A percentile compares a stretch with the other conserved stretches of the same genome.
These are phyloP conservation scores for Laticauda laticaudata DNA, from an alignment of 2,113 vertebrate species.

Conservation along the genomic window DNA sequence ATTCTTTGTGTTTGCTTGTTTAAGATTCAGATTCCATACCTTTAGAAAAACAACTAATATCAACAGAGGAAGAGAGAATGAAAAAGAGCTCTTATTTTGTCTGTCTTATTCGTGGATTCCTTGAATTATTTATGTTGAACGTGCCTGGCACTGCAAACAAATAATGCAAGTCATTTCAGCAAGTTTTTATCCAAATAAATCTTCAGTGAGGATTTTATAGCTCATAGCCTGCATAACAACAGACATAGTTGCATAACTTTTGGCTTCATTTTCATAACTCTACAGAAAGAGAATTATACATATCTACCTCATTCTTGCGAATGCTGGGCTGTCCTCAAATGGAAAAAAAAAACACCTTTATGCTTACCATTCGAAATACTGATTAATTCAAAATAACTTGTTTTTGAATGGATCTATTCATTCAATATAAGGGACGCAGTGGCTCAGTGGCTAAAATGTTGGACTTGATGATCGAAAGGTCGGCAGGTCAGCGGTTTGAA, in stretches of 20 bases:
- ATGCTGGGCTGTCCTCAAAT: not conserved
- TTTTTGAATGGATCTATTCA: not conserved
- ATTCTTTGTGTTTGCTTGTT: not conserved
- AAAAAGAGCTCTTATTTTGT: not conserved
- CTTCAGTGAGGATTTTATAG: slow-evolving; percentile 1
- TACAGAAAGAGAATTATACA: not conserved
- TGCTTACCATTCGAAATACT: not conserved
- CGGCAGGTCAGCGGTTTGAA: too few species aligned
- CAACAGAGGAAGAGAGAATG: not conserved
- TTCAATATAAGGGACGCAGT: not conserved
- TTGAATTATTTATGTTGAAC: not conserved
- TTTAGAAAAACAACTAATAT: not conserved
- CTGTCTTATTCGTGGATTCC: slow-evolving; percentile 1
- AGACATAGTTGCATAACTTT: not conserved
- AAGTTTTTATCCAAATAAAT: slow-evolving; percentile 28
- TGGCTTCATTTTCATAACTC: not conserved
- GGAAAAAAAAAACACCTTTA: not conserved
- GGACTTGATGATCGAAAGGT: too few species aligned
- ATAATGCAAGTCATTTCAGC: slow-evolving; percentile 12
- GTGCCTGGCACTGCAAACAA: not conserved
- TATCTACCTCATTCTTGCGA: not conserved
- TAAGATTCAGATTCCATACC: not conserved
- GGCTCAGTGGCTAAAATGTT: too few species aligned
- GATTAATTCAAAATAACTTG: not conserved
- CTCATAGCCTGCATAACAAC: not conserved